phyloP scores from a whole-genome alignment of 2,113 vertebrate species.

The Entosphenus tridentatus region DNA sequence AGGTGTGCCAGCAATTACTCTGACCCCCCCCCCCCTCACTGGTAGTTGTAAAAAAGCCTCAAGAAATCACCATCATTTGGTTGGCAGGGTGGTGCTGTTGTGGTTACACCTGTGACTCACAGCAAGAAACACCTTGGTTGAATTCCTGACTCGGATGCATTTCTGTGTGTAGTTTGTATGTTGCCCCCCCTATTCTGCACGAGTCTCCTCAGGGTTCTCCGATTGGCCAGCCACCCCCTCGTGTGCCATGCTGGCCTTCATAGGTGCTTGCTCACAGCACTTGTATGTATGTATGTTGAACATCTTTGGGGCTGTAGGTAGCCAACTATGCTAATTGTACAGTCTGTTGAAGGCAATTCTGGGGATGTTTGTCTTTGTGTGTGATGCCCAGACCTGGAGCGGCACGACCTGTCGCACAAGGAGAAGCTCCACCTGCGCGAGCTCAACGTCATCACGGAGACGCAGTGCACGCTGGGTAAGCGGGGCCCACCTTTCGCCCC shows the following conservation, averaged over 20 bases:
- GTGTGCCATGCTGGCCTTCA: too few relatives aligned
- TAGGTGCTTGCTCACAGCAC: too few relatives aligned
- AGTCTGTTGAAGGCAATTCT: not conserved
- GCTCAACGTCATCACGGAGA: conserved; percentile 90
- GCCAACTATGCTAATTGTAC: not conserved
- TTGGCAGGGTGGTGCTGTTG: not conserved
- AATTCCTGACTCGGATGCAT: not conserved
- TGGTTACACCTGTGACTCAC: not conserved
- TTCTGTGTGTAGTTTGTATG: not conserved
- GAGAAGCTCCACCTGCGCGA: conserved; percentile 90
- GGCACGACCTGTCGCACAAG: conserved; percentile 86
- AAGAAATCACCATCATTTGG: not conserved
- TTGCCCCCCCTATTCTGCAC: not conserved
- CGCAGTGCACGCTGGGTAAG: conserved; percentile 85
- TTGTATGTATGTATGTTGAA: too few relatives aligned
- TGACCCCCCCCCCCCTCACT: too few relatives aligned
- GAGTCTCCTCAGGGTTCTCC: too few relatives aligned
- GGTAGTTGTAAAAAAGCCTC: not conserved
- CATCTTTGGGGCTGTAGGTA: not conserved
- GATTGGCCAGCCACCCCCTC: too few relatives aligned
- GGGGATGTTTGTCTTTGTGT: conserved; percentile 11
- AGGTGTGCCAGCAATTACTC: conserved; percentile 28
- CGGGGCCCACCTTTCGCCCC: not conserved
- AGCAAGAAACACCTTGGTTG: not conserved
- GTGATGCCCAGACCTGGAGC: conserved; percentile 58